Evolutionary conservation across 2,113 vertebrate species (phyloP), one percentile per base, ranked within the genome.

Genomic region (Pseudopipra pipra): DNA sequence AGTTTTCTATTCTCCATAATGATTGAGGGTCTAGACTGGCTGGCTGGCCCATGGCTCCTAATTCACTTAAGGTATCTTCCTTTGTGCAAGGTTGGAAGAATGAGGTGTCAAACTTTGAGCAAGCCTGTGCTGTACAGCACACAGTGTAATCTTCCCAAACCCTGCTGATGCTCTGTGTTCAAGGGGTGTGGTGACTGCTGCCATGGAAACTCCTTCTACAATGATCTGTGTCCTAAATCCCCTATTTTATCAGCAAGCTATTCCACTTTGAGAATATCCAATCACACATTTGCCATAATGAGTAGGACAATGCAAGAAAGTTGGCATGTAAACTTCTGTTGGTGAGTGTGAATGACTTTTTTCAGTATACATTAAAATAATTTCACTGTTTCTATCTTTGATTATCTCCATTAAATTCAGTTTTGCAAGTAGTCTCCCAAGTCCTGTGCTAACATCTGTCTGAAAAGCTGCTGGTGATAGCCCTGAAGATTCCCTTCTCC

Each of bases 91-190:
- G 2, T 0, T 35, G 31, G 75, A 39, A 43, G 63, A 33, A 73
- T 3, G 24, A 62, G 47, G 24, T 2, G 2, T 43, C 18, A 31
- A 46, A 72, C 46, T 68, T 62, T 20, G 78, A 83, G 54, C 14
- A 28, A 44, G 28, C 3, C 5, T 0, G 24, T 5, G 11, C 75
- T 12, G 51, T 11, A 54, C 41, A 61, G 47, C 46, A 55, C 72
- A 12, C 19, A 10, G 11, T 0, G 0, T 1, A 6, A 70, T 80
- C 72, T 46, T 75, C 68, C 75, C 59, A 59, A 68, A 9, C 17
- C 0, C 0, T 0, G 1, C 72, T 23, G 70, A 25, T n/a, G 31
- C 58, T 94, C 67, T 31, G 19, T 11, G 27, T 9, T 47, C 51
- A 11, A 43, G 41, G 35, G 74, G n/a, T 37, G 41, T 68, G 70